A percentile compares a stretch with the other conserved stretches of the same genome.
These are phyloP conservation scores for Rhineura floridana DNA, from an alignment of 2,113 vertebrate genomes.

Conservation along the genomic window DNA sequence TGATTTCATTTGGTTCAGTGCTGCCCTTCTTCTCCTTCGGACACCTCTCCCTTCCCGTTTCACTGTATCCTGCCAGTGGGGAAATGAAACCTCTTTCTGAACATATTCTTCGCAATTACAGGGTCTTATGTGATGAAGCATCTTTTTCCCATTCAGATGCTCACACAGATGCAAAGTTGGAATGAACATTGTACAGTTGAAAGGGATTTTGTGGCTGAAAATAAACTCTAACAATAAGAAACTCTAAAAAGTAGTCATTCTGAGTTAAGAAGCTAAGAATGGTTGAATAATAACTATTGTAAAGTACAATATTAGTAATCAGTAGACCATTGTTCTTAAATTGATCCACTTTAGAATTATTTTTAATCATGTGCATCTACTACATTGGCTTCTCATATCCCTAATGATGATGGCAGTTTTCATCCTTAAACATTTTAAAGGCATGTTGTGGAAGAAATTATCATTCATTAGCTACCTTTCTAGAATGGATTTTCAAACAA, in stretches of 20 bases:
- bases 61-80: slow-evolving; percentile 20
- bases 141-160: neutral
- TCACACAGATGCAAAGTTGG: neutral
- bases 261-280: neutral
- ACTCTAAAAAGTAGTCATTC: too few species aligned
- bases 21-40: slow-evolving; percentile 31
- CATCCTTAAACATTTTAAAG: neutral
- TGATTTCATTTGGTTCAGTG: slow-evolving; percentile 48
- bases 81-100: neutral
- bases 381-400: neutral
- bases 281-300: neutral
- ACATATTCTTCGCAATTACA: neutral
- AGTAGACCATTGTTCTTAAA: neutral
- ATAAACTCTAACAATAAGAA: too few species aligned
- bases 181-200: neutral
- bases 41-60: slow-evolving; percentile 21
- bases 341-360: neutral
- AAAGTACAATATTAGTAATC: neutral
- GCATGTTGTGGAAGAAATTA: neutral
- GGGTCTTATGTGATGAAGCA: neutral
- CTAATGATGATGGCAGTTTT: neutral
- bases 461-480: neutral
- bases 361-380: neutral
- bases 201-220: neutral
- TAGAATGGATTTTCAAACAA: neutral